phyloP scores from a whole-genome alignment of 2,113 vertebrate species.

The Laticauda laticaudata region DNA sequence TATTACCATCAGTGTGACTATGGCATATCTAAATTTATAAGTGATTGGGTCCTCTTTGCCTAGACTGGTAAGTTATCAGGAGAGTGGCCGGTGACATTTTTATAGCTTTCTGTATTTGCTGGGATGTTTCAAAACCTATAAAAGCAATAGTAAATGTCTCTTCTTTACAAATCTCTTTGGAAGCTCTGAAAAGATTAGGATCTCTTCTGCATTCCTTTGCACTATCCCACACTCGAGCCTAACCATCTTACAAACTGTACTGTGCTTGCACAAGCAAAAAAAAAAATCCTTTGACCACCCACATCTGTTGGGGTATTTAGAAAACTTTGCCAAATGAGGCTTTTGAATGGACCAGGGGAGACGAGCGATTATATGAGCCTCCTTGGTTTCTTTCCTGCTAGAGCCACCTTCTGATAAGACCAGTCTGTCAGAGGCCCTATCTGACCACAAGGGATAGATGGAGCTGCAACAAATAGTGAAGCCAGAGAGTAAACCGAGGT shows the following conservation, averaged over 20 bases:
- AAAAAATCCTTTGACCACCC: not conserved
- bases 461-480: not conserved
- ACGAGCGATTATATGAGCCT: not conserved
- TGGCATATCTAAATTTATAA: constrained; percentile 28
- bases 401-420: not conserved
- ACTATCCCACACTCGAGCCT: not conserved
- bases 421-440: not conserved
- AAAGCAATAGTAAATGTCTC: constrained; percentile 18
- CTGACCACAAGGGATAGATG: not conserved
- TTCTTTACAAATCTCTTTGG: not conserved
- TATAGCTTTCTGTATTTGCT: constrained; percentile 35
- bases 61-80: constrained; percentile 46
- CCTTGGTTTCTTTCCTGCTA: not conserved
- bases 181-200: constrained; percentile 41
- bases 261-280: constrained; percentile 11
- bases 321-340: not conserved
- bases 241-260: not conserved
- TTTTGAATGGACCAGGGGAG: not conserved
- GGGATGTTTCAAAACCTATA: constrained; percentile 29
- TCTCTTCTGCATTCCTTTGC: constrained; percentile 32
- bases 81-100: constrained; percentile 20
- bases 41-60: constrained; percentile 16
- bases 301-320: not conserved
- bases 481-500: not conserved
- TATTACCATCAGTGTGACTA: constrained; percentile 18